Evolutionary conservation across 2,888 invertebrate genomes (phyloP), one percentile per base, ranked within the genome.

Genomic region (Calameuta pallipes): DNA sequence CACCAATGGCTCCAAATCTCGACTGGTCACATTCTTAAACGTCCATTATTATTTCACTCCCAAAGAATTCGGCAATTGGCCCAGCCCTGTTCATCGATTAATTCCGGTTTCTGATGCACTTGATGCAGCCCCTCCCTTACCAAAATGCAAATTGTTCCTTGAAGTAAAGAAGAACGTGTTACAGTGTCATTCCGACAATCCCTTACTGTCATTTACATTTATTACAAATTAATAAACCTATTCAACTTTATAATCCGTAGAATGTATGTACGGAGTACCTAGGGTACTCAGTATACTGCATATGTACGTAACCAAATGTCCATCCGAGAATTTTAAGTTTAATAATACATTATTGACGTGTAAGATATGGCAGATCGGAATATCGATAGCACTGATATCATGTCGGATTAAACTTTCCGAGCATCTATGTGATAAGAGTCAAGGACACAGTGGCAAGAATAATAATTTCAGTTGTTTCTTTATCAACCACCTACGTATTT

Each of bases 401-500:
- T 9, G 9, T 56, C 56, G 56, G 56, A 56, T 56, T 56, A 56
- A 56, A 56, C 23, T 9, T 56, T 56, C 23, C 23, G 56, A 23
- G 23, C 23, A 56, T 56, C 56, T 23, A 2, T 56, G 23, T 56
- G 56, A 56, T 56, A 56, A 56, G 56, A 56, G 56, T 56, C 56
- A 56, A 56, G 56, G 56, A 56, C 56, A 23, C 56, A 56, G 56
- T 56, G 56, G 56, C 56, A 2, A 56, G 56, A 56, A 56, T 56
- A 56, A 56, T 23, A 23, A 56, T 56, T 56, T 9, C 23, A 56
- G 56, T 56, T 41, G 6, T 41, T 56, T 23, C 56, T 23, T 56
- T 56, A 56, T 56, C 56, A 56, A 23, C 56, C 23, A 56, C 23
- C 56, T 56, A 34, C 74, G 12, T 69, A 78, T 81, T 78, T 85